Base-by-base conservation (phyloP, 64 coral and sea anemone species). In the Montipora capricornis region DNA sequence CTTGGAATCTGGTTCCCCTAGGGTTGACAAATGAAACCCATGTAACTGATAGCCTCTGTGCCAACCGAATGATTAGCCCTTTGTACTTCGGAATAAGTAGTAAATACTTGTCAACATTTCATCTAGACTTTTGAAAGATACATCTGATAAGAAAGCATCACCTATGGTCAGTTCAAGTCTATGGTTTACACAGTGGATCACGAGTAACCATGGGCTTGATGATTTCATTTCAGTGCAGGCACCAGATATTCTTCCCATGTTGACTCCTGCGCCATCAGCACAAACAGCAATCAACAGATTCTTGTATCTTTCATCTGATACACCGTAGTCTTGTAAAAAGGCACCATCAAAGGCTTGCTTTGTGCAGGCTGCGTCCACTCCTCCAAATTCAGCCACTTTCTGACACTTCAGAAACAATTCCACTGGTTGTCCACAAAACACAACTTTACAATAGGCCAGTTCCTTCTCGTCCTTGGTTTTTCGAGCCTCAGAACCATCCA, bases 21-120 rank as follows among this genome's bases (percentile, higher is more conserved):
- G 91, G 74, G 82, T 92, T 92, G 29, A 87, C 91, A 44, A 87
- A 78, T 78, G 91, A 93, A 81, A 93, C 37, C 91, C 91, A 87
- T 22, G 91, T 93, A 52, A 93, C 91, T 45, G 91, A 87, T 76
- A 93, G 74, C 59, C 57, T 93, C 82, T 93, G 29, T 78, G 91
- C 82, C 17, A 93, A 4, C 15, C 91, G 55, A 7, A 93, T 87
- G 55, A 93, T 87, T 16, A 68, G 44, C 55, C 55, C 44, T 82
- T 93, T 93, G 44, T 87, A 87, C 91, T 79, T 10, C 5, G 91
- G 83, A 93, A 79, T 13, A 87, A 81, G 82, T 93, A 93, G 7
- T 69, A 87, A n/a, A 93, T 78, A 52, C 84, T 93, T 8, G 66
- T 74, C 82, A 87, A 79, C 91, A 87, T 87, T 15, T 93, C 91